Evolutionary conservation across 1,140 invertebrate species (phyloP).

Genomic region (Sitodiplosis mosellana): DNA sequence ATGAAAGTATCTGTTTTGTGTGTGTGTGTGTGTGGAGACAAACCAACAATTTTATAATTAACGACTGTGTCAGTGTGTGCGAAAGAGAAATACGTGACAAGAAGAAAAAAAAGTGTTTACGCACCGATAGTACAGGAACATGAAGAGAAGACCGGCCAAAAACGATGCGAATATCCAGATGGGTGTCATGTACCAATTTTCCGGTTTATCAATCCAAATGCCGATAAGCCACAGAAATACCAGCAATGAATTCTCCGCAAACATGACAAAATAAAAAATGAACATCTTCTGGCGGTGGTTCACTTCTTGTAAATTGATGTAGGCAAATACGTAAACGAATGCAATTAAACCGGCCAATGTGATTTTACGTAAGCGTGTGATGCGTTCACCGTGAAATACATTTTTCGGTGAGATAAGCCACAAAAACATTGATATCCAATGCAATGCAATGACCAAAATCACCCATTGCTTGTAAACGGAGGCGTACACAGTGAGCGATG

Average conservation of each 20-base stretch:
- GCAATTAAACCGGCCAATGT: conserved; percentile 56
- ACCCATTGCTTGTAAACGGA: conserved; percentile 68
- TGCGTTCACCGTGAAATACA: conserved; percentile 62
- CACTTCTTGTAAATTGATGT: conserved; percentile 68
- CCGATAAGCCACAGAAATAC: conserved; percentile 47
- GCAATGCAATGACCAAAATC: conserved; percentile 52
- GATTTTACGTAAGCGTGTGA: conserved; percentile 42
- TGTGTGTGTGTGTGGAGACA: too few species aligned
- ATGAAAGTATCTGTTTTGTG: conserved; percentile 45
- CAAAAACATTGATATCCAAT: conserved; percentile 48
- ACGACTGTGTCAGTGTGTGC: not conserved
- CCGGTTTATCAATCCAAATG: conserved; percentile 19
- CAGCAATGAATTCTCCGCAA: conserved; percentile 65
- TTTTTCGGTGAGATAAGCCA: conserved; percentile 68
- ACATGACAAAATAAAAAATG: conserved; percentile 82
- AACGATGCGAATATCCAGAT: conserved; percentile 44
- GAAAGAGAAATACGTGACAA: not conserved
- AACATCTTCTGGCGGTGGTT: conserved; percentile 65
- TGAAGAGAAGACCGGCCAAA: conserved; percentile 58
- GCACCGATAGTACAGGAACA: conserved; percentile 61
- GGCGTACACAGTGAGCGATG: conserved; percentile 69
- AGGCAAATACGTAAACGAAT: conserved; percentile 78
- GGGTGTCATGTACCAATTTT: conserved; percentile 26
- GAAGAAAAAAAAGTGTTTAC: conserved; percentile 12
- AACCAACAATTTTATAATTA: conserved; percentile 1